phyloP scores from a whole-genome alignment of 1,140 invertebrate genomes.

The Atta texana region DNA sequence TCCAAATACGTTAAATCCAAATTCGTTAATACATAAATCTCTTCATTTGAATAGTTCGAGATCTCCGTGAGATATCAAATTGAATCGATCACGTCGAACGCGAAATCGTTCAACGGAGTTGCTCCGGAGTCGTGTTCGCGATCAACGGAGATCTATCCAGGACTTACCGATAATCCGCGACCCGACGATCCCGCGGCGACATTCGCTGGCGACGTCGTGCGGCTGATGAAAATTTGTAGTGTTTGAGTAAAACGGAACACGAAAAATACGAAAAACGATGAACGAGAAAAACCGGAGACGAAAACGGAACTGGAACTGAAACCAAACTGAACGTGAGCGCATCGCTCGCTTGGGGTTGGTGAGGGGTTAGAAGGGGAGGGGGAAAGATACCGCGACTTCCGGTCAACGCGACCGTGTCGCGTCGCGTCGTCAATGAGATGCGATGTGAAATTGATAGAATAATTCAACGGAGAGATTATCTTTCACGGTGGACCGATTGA shows the following conservation, averaged over 20 bases:
- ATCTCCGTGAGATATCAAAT: too few relatives aligned
- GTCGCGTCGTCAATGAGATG: neutral
- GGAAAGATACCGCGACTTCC: neutral
- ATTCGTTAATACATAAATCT: too few relatives aligned
- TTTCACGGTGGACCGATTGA: neutral
- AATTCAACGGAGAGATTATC: neutral
- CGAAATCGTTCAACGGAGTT: neutral
- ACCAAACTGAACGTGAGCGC: slow-evolving; percentile 42
- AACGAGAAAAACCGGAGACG: slow-evolving; percentile 68
- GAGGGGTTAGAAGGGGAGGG: neutral
- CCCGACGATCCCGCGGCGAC: neutral
- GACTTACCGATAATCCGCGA: neutral
- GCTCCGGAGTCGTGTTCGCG: neutral
- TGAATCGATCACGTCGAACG: too few relatives aligned
- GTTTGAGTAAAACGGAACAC: slow-evolving; percentile 39
- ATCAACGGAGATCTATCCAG: neutral
- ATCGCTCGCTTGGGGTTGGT: neutral
- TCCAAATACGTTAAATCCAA: too few relatives aligned
- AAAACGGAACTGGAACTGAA: slow-evolving; percentile 60
- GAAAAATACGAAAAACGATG: slow-evolving; percentile 68
- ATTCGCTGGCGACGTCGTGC: neutral
- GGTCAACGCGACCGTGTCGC: neutral
- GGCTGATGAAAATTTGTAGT: slow-evolving; percentile 38
- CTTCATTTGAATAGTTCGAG: too few relatives aligned
- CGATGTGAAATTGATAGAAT: neutral